Conservation (phyloP, 2,888 invertebrate species). For the Cynaeus angustus region DNA sequence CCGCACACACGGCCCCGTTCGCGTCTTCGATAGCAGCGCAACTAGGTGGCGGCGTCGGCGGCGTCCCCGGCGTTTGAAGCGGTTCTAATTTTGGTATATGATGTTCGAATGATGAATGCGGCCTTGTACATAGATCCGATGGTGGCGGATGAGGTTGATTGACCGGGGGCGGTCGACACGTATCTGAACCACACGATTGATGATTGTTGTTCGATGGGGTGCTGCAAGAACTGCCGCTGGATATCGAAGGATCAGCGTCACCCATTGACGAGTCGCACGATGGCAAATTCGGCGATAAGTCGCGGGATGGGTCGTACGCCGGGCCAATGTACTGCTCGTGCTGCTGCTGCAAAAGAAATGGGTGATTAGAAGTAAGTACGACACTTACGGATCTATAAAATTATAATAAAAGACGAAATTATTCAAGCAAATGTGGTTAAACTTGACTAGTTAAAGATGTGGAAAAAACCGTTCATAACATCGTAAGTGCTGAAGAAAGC, state of each 20-base stretch:
- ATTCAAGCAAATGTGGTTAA: too few relatives aligned
- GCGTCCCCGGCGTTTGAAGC: conserved; percentile 74
- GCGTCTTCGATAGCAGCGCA: conserved; percentile 55
- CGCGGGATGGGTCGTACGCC: conserved; percentile 83
- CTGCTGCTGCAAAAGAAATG: conserved; percentile 77
- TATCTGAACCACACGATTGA: conserved; percentile 71
- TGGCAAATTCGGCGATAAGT: conserved; percentile 83
- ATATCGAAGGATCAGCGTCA: conserved; percentile 74
- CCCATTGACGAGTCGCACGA: conserved; percentile 75
- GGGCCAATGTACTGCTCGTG: conserved; percentile 77
- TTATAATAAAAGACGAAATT: neutral
- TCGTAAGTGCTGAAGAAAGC: too few relatives aligned
- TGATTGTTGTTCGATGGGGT: conserved; percentile 75
- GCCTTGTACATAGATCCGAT: conserved; percentile 56
- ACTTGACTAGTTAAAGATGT: too few relatives aligned
- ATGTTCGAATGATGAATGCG: conserved; percentile 71
- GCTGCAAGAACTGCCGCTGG: conserved; percentile 76
- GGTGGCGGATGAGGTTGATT: conserved; percentile 48
- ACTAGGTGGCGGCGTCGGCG: conserved; percentile 70
- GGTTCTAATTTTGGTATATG: conserved; percentile 75
- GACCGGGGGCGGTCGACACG: conserved; percentile 67
- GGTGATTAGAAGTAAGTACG: neutral
- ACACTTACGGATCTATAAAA: too few relatives aligned
- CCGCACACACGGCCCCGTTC: conserved; percentile 82
- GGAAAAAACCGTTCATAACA: too few relatives aligned